Percentiles rank a stretch among this genome's conserved stretches.
Evolutionary conservation across 1,140 invertebrate species (phyloP).

Genomic region (Phocides pigmalion): DNA sequence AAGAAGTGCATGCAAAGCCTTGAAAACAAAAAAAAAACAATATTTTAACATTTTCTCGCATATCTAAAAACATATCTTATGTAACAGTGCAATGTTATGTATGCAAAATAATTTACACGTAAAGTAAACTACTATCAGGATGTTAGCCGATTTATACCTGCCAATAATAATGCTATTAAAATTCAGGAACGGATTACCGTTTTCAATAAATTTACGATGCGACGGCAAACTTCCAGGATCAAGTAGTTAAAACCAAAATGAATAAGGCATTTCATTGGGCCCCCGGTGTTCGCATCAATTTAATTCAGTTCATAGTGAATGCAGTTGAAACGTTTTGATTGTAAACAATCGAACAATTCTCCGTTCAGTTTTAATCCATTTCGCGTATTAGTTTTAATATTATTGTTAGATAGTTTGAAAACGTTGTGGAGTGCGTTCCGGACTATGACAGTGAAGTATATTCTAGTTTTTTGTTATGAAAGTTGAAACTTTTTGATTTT

Average conservation of each 20-base stretch:
- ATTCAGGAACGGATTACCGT: conserved; percentile 5
- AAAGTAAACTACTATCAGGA: too few relatives aligned
- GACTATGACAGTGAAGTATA: not conserved
- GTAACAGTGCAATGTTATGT: too few relatives aligned
- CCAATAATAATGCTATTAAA: not conserved
- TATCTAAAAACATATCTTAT: too few relatives aligned
- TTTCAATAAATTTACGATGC: conserved; percentile 20
- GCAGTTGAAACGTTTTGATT: conserved; percentile 23
- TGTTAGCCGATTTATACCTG: not conserved
- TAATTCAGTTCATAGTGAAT: conserved; percentile 23
- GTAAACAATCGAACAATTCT: conserved; percentile 14
- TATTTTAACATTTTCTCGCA: too few relatives aligned
- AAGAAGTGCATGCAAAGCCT: too few relatives aligned
- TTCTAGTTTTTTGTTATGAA: too few relatives aligned
- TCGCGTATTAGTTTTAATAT: conserved; percentile 14
- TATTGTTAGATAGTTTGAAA: conserved; percentile 13
- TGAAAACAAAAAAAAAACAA: too few relatives aligned
- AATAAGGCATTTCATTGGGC: conserved; percentile 15
- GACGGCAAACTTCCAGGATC: conserved; percentile 9
- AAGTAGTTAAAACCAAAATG: conserved; percentile 21
- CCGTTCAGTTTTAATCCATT: conserved; percentile 20
- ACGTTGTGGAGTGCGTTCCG: not conserved
- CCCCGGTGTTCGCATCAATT: conserved; percentile 17
- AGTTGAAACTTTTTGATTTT: too few relatives aligned
- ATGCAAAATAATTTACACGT: too few relatives aligned